A percentile compares a stretch with the other conserved stretches of the same genome.
Evolutionary conservation across 2,888 invertebrate species (phyloP).

Genomic region (Melieria picta): DNA sequence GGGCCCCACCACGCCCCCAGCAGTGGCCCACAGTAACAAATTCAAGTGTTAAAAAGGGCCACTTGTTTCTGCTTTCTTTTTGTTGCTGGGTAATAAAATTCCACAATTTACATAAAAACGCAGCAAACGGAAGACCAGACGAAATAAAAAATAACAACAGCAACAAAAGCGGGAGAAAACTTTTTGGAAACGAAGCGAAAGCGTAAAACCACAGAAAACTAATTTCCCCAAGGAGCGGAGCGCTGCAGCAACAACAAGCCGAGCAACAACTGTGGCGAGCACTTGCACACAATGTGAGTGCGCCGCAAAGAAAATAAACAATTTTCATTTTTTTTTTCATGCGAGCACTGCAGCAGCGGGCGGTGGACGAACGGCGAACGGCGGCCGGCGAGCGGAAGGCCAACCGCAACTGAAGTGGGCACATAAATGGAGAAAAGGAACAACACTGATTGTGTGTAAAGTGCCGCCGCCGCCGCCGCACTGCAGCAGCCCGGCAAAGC

Average conservation of each 20-base stretch:
- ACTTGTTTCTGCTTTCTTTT: background rate
- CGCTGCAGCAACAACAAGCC: constrained; percentile 10
- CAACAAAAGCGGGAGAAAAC: background rate
- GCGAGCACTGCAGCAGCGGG: background rate
- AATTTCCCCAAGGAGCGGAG: constrained; percentile 26
- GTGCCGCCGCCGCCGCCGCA: background rate
- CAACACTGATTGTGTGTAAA: constrained; percentile 20
- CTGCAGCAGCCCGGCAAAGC: background rate
- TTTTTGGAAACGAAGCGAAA: constrained; percentile 13
- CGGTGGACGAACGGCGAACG: too few relatives aligned
- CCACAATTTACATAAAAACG: constrained; percentile 19
- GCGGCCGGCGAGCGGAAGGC: too few relatives aligned
- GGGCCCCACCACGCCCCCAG: too few relatives aligned
- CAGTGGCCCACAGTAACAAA: background rate
- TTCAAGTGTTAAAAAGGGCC: constrained; percentile 21
- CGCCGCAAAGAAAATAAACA: background rate
- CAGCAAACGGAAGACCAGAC: background rate
- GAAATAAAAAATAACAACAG: constrained; percentile 14
- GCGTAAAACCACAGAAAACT: constrained; percentile 29
- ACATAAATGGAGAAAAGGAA: too few relatives aligned
- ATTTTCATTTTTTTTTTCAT: background rate
- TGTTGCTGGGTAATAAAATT: constrained; percentile 12
- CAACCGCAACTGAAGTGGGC: too few relatives aligned
- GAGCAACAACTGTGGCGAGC: constrained; percentile 4
- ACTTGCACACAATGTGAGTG: too few relatives aligned